A percentile compares a stretch with the other conserved stretches of the same genome.
These are phyloP conservation scores for Coregonus ussuriensis DNA, from an alignment of 2,797 vertebrate species.

Conservation along the genomic window DNA sequence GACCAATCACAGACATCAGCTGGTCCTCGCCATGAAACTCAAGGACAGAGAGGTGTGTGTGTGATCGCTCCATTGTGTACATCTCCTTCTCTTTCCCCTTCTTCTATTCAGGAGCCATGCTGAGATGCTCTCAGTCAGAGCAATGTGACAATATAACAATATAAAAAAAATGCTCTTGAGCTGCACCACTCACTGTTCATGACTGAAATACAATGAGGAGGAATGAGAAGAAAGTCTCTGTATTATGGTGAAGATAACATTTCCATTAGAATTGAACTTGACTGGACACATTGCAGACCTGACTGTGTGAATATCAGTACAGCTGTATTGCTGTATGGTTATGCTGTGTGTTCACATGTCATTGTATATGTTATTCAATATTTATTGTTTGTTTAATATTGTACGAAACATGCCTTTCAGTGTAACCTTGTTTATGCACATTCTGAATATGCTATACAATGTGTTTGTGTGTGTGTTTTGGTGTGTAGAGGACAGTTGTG, in stretches of 20 bases:
- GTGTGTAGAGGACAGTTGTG: no score
- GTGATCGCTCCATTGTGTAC: not conserved
- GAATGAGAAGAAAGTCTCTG: not conserved
- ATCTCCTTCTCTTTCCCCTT: not conserved
- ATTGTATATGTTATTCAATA: not conserved
- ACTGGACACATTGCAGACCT: not conserved
- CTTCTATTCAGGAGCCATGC: slow-evolving; percentile 8
- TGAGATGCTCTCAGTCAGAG: slow-evolving; percentile 1
- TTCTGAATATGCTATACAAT: not conserved
- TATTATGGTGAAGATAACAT: not conserved
- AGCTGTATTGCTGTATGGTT: not conserved
- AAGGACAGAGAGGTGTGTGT: slow-evolving; percentile 91
- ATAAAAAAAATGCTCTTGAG: no score
- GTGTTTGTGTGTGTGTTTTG: no score
- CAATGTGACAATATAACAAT: not conserved
- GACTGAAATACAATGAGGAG: not conserved
- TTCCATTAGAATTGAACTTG: not conserved
- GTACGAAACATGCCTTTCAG: not conserved
- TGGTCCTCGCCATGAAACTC: slow-evolving; percentile 99
- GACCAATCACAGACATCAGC: slow-evolving; percentile 96
- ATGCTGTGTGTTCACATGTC: slow-evolving; percentile 3
- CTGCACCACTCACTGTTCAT: slow-evolving; percentile 1
- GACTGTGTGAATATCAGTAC: not conserved
- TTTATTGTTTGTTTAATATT: not conserved
- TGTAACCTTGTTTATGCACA: slow-evolving; percentile 7